Evolutionary conservation across 2,888 invertebrate genomes (phyloP), one percentile per base, ranked within the genome.

Genomic region (Halictus quadricinctus): DNA sequence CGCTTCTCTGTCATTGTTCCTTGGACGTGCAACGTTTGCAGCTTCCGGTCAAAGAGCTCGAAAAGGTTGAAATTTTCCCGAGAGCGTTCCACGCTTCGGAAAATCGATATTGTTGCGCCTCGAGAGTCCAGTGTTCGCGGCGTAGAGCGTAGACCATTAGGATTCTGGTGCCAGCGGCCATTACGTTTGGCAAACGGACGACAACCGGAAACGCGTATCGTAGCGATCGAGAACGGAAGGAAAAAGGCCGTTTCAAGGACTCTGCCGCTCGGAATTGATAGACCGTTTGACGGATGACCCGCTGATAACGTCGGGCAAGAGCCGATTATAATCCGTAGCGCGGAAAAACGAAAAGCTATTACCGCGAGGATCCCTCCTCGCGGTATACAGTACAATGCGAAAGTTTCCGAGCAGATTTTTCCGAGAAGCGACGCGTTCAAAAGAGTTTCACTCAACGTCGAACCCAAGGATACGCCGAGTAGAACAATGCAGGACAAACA

Each of bases 41-140:
- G 64, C 64, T 64, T 64, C 64, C 64, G 64, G 64, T 64, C 64
- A 64, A 64, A 64, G 64, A 64, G 64, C 64, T 64, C 29, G 0
- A 64, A 18, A 64, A 29, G 64, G 36, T 29, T 64, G 29, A 29
- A 64, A 64, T 36, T 64, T 15, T 29, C 7, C 64, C 29, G 64
- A 29, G 29, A 29, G 15, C 64, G 15, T 2, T 3, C 8, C 8
- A 36, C 64, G 36, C 29, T 8, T 15, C 29, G 64, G 8, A 18
- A 64, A 64, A 29, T 64, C 64, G 64, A 64, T 64, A 29, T 64
- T 64, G 64, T 64, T 64, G 29, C 18, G 29, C 29, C 64, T 18
- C 29, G 29, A 3, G 64, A 0, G 15, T 36, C 64, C 18, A 36
- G 29, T 36, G 36, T 29, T 64, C 29, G 15, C 15, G 18, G 64